Percentiles rank a stretch among this genome's conserved stretches.
Conservation (phyloP, 2,888 invertebrate species). For the Lithophane leautieri region DNA sequence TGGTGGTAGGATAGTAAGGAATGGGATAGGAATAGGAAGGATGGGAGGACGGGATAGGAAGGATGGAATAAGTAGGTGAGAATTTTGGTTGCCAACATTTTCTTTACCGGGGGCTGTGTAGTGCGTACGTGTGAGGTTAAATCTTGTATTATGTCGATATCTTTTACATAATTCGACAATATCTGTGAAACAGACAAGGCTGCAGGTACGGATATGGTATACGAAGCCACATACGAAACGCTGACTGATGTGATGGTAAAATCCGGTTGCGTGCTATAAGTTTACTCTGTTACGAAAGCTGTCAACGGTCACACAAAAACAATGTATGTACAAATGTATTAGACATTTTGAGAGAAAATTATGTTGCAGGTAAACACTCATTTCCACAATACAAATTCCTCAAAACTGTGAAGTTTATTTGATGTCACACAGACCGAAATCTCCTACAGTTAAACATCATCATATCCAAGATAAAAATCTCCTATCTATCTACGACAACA, state of each 20-base stretch:
- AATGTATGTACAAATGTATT: background rate
- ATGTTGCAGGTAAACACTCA: too few relatives aligned
- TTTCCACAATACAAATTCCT: background rate
- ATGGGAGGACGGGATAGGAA: too few relatives aligned
- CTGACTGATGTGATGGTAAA: background rate
- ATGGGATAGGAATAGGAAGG: too few relatives aligned
- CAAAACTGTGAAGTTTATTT: background rate
- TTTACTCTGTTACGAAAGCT: too few relatives aligned
- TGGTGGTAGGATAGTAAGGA: too few relatives aligned
- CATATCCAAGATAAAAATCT: constrained; percentile 44
- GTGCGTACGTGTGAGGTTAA: background rate
- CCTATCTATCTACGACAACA: constrained; percentile 50
- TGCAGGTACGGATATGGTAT: background rate
- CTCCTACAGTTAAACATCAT: constrained; percentile 4
- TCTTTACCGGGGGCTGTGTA: background rate
- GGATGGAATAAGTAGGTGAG: background rate
- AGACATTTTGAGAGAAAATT: background rate
- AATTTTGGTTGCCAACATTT: background rate
- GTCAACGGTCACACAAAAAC: too few relatives aligned
- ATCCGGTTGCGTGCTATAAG: background rate
- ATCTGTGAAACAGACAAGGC: constrained; percentile 14
- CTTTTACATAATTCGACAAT: background rate
- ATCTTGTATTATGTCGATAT: background rate
- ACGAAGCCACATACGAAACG: background rate
- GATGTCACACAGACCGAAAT: background rate